These are phyloP conservation scores for Ploceus nigricollis DNA, from an alignment of 2,113 vertebrate species.

Conservation along the genomic window DNA sequence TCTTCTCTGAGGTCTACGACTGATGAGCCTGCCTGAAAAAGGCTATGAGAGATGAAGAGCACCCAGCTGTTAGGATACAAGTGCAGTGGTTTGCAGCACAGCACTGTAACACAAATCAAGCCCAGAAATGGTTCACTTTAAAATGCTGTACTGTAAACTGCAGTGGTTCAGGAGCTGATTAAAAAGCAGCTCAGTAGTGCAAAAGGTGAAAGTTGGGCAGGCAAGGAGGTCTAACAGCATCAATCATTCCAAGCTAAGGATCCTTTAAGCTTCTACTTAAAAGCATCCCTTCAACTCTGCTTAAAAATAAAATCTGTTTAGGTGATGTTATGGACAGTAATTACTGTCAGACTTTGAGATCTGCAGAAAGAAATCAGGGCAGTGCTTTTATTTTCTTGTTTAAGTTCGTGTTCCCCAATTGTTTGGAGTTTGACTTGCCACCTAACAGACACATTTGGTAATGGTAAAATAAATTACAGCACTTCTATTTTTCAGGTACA, in stretches of 20 bases:
- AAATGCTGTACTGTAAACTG: constrained; percentile 1
- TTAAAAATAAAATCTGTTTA: neutral
- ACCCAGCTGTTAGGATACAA: neutral
- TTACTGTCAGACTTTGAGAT: neutral
- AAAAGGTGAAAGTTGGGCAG: neutral
- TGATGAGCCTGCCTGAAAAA: neutral
- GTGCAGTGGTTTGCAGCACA: neutral
- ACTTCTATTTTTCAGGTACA: constrained; percentile 72
- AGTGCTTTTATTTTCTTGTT: neutral
- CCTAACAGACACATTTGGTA: neutral
- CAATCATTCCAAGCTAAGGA: neutral
- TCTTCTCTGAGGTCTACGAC: neutral
- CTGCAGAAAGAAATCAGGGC: neutral
- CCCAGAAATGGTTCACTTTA: neutral
- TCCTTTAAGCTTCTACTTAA: neutral
- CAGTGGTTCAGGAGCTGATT: neutral
- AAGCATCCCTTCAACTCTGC: neutral
- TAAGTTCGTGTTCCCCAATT: neutral
- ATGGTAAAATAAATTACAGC: neutral
- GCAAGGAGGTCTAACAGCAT: neutral
- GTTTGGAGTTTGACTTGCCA: neutral
- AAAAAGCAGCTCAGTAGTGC: neutral
- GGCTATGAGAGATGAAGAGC: neutral
- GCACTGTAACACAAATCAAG: neutral
- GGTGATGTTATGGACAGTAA: neutral